Conservation (phyloP, 2,888 invertebrate genomes). For the Mesorhabditis spiculigera region DNA sequence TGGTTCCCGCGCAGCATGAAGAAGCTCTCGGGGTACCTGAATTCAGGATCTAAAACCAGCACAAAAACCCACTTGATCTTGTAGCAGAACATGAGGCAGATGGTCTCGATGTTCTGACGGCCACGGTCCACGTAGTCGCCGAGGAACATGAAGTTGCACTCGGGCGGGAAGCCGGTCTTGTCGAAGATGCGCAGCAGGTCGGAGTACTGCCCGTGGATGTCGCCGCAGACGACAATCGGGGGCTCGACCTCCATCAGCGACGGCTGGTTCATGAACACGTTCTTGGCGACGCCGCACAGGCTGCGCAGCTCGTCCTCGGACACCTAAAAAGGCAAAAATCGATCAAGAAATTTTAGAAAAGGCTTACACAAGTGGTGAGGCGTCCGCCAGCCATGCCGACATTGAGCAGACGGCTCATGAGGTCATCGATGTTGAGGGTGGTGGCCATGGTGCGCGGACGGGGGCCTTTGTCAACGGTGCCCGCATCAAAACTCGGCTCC, state of each 20-base stretch:
- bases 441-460: constrained; percentile 10
- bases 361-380: constrained; percentile 22
- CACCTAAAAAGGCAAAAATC: constrained; percentile 15
- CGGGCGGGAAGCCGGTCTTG: constrained; percentile 51
- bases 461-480: too few species aligned
- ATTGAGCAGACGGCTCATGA: constrained; percentile 32
- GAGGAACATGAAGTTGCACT: constrained; percentile 48
- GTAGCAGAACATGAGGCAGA: constrained; percentile 50
- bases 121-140: constrained; percentile 52
- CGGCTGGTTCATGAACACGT: constrained; percentile 38
- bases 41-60: too few species aligned
- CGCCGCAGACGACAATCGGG: constrained; percentile 49
- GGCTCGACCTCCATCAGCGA: constrained; percentile 46
- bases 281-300: constrained; percentile 37
- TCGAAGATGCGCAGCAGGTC: constrained; percentile 50
- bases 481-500: too few species aligned
- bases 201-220: constrained; percentile 50
- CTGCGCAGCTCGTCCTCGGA: constrained; percentile 32
- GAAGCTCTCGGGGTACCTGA: too few species aligned
- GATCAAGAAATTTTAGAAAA: not conserved
- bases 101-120: constrained; percentile 53
- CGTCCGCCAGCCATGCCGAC: constrained; percentile 33
- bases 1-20: too few species aligned
- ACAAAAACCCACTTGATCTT: constrained; percentile 26
- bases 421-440: constrained; percentile 27